Conservation (phyloP, 2,888 invertebrate genomes). For the Galerucella nymphaeae region DNA sequence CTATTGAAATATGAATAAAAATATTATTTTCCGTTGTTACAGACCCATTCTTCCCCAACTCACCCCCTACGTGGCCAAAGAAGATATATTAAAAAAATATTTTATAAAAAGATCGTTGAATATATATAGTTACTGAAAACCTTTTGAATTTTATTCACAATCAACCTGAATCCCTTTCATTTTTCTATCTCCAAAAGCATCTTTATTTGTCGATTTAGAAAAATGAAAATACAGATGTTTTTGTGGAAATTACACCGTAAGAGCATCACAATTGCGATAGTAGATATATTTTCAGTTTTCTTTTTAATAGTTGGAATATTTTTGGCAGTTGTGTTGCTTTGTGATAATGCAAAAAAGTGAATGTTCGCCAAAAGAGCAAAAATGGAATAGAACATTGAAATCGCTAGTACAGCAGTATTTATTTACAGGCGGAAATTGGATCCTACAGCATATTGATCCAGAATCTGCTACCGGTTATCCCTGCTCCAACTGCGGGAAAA, state of each 20-base stretch:
- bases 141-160: slow-evolving; percentile 24
- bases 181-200: neutral
- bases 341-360: slow-evolving; percentile 32
- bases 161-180: neutral
- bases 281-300: neutral
- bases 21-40: slow-evolving; percentile 46
- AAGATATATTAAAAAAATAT: slow-evolving; percentile 27
- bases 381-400: slow-evolving; percentile 42
- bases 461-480: slow-evolving; percentile 58
- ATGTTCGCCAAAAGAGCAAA: slow-evolving; percentile 44
- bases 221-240: neutral
- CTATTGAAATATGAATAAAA: neutral
- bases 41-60: slow-evolving; percentile 36
- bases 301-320: neutral
- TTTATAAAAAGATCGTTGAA: slow-evolving; percentile 18
- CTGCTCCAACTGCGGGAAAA: slow-evolving; percentile 82
- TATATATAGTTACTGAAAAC: slow-evolving; percentile 1
- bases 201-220: neutral
- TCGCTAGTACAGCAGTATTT: slow-evolving; percentile 62
- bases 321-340: slow-evolving; percentile 10
- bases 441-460: slow-evolving; percentile 57
- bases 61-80: slow-evolving; percentile 37
- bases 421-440: slow-evolving; percentile 63
- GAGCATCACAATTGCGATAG: slow-evolving; percentile 2
- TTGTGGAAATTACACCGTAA: neutral